Base-by-base conservation (phyloP, 2,797 vertebrate genomes). In the Rhinoraja longicauda region DNA sequence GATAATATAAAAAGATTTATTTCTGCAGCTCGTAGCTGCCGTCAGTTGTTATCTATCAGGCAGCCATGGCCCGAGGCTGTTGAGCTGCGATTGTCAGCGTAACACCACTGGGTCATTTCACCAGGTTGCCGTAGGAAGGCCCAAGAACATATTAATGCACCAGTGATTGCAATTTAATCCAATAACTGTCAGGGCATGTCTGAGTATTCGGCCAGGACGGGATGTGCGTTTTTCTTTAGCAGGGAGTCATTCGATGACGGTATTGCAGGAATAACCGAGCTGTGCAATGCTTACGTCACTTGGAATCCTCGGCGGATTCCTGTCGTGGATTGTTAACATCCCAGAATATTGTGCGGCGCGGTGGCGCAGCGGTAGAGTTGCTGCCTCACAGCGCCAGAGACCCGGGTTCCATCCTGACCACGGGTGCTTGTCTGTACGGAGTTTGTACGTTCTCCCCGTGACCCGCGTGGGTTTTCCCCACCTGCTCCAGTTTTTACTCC, bases 11-110 rank as follows among this genome's bases (percentile, higher is more conserved):
- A 70, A 90, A 39, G 17, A 67, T 67, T 24, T 90, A 45, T 70
- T 19, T 70, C 70, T 90, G n/a, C 86, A 36, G 32, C 86, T 90
- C 62, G 64, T 90, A 86, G 86, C 62, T 62, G 32, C 67, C 64
- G 59, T 32, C 26, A 32, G 15, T 70, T 8, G n/a, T 90, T 90
- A 36, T 67, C 62, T 90, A n/a, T 59, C 86, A 90, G 62, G n/a
- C 17, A 67, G 67, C 64, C 86, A 90, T 90, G 86, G 29, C 86
- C 62, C 67, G 64, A 17, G n/a, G 86, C 86, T 64, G 39, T 86
- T 29, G 15, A 90, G 62, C 86, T 90, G 86, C 7, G 21, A 67
- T 90, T 90, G 62, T 90, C 86, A 21, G 10, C 32, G 26, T 62
- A 36, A 64, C 62, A 67, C 62, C n/a, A 67, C 19, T 62, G 53